Evolutionary conservation across 1,140 invertebrate genomes (phyloP).

Genomic region (Elymnias hypermnestra): DNA sequence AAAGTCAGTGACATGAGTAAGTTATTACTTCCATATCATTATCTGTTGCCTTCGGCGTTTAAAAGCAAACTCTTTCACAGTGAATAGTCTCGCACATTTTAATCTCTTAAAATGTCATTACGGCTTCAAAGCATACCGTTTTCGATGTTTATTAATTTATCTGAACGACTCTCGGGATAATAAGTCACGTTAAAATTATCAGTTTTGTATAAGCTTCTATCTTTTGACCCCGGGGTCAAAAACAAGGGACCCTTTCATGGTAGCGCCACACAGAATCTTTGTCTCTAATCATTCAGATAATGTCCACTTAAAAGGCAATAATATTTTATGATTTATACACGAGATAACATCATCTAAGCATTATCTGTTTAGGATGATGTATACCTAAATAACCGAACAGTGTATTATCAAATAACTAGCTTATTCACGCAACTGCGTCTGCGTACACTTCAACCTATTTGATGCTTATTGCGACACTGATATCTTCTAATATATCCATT

Average conservation of each 20-base stretch:
- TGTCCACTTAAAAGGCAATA: constrained; percentile 50
- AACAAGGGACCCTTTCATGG: constrained; percentile 36
- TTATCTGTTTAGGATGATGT: no score
- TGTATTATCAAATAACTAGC: no score
- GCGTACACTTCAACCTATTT: no score
- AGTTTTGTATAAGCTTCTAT: constrained; percentile 36
- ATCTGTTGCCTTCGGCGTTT: no score
- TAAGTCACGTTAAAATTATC: constrained; percentile 27
- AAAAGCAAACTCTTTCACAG: no score
- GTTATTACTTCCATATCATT: no score
- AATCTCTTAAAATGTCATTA: not conserved
- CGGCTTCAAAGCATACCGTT: constrained; percentile 3
- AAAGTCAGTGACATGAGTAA: no score
- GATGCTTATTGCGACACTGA: no score
- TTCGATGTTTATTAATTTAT: constrained; percentile 3
- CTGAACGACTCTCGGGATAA: constrained; percentile 3
- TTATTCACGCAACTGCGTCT: no score
- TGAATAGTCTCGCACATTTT: not conserved
- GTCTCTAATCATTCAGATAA: constrained; percentile 52
- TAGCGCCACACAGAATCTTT: constrained; percentile 35
- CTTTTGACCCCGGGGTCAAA: constrained; percentile 35
- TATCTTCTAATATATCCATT: no score
- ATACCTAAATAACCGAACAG: no score
- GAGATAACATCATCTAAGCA: constrained; percentile 32
- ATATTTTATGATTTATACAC: constrained; percentile 51